Evolutionary conservation across 2,113 vertebrate genomes (phyloP).

Genomic region (Fregata magnificens): DNA sequence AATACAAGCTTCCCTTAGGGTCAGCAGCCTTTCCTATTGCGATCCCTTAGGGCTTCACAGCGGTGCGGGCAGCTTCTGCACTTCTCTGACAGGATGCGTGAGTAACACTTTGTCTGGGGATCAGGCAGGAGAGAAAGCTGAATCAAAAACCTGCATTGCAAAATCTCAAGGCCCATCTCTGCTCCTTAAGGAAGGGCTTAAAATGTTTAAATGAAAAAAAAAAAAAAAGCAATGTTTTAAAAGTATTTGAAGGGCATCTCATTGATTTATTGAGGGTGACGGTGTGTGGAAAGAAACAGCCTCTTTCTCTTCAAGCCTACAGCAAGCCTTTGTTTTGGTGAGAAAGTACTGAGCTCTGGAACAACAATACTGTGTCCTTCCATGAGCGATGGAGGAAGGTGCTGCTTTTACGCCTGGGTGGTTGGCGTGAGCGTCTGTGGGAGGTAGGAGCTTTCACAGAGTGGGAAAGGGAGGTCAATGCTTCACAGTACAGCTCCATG

Average conservation of each 20-base stretch:
- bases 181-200: neutral
- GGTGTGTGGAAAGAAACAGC: conserved; percentile 19
- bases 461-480: neutral
- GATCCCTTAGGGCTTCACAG: neutral
- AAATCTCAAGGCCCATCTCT: neutral
- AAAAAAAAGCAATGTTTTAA: neutral
- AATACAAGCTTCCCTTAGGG: neutral
- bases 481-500: neutral
- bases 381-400: neutral
- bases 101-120: neutral
- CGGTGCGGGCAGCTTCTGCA: neutral
- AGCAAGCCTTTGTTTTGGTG: neutral
- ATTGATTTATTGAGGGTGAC: conserved; percentile 48
- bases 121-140: neutral
- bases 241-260: conserved; percentile 25
- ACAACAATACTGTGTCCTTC: neutral
- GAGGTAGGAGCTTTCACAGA: neutral
- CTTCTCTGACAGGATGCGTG: neutral
- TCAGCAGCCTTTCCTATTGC: neutral
- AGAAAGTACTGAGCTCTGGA: neutral
- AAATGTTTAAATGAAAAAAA: neutral
- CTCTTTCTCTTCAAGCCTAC: conserved; percentile 17
- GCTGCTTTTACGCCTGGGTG: neutral
- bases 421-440: fast-evolving
- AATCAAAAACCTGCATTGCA: neutral